Percentiles rank a stretch among this genome's conserved stretches.
Conservation (phyloP, 2,888 invertebrate species). For the Scrobipalpa costella region DNA sequence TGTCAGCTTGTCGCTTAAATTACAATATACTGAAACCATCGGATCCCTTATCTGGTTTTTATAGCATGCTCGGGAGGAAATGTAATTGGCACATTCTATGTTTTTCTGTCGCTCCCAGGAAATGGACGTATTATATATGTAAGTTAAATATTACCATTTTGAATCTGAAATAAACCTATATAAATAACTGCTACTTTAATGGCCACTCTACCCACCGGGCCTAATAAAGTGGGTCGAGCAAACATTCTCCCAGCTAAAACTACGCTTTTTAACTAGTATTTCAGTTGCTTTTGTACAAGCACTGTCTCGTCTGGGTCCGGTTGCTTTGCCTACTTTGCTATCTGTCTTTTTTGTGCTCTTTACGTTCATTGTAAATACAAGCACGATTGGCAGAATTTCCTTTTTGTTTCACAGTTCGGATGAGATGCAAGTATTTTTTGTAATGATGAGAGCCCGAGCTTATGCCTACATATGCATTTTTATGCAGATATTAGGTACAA, state of each 20-base stretch:
- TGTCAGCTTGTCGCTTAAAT: too few species aligned
- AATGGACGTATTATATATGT: too few species aligned
- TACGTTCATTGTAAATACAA: constrained; percentile 48
- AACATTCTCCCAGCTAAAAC: constrained; percentile 68
- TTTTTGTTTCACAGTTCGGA: constrained; percentile 15
- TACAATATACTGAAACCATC: too few species aligned
- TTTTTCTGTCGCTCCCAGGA: too few species aligned
- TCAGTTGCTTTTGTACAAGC: constrained; percentile 65
- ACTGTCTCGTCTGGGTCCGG: constrained; percentile 52
- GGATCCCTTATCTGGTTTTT: too few species aligned
- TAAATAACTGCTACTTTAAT: constrained; percentile 32
- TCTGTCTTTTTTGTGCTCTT: constrained; percentile 45
- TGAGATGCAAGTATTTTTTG: neutral
- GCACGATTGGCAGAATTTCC: constrained; percentile 20
- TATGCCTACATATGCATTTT: too few species aligned
- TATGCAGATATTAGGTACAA: too few species aligned
- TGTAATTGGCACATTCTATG: too few species aligned
- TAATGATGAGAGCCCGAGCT: neutral
- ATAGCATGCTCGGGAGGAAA: too few species aligned
- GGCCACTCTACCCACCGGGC: constrained; percentile 50
- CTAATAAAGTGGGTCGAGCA: constrained; percentile 76
- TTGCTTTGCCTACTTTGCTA: constrained; percentile 44
- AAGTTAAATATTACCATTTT: neutral
- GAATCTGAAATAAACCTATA: neutral
- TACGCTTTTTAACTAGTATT: constrained; percentile 73